These are phyloP conservation scores for Trichonephila clavipes DNA, from an alignment of 1,140 invertebrate genomes.

Conservation along the genomic window DNA sequence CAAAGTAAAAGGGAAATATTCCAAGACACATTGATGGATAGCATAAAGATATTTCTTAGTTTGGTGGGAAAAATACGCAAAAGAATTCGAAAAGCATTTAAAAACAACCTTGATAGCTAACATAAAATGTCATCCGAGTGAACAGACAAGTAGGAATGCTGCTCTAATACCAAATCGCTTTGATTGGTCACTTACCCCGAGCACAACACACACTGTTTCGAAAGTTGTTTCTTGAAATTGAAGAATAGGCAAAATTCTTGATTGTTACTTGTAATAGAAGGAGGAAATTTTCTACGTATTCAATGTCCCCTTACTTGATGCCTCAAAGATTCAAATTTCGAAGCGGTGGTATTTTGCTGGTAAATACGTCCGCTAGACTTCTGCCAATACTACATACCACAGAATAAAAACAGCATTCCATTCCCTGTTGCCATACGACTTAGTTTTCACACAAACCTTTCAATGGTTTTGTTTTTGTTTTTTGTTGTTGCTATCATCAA, in stretches of 20 bases:
- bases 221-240: not conserved
- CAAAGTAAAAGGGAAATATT: not conserved
- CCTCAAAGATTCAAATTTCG: not conserved
- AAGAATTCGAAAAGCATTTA: constrained; percentile 62
- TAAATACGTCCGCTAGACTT: constrained; percentile 56
- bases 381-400: constrained; percentile 74
- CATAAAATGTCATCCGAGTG: constrained; percentile 71
- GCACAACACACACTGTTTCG: constrained; percentile 51
- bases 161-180: constrained; percentile 59
- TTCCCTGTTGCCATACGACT: constrained; percentile 59
- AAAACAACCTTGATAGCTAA: constrained; percentile 70
- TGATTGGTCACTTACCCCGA: constrained; percentile 75
- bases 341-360: constrained; percentile 22
- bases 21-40: not conserved
- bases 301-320: not conserved
- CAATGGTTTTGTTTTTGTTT: constrained; percentile 55
- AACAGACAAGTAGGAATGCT: constrained; percentile 53
- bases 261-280: not conserved
- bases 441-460: constrained; percentile 5
- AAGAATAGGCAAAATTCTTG: constrained; percentile 8
- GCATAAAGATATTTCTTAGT: constrained; percentile 12
- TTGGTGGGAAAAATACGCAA: constrained; percentile 17
- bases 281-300: not conserved
- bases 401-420: constrained; percentile 77
- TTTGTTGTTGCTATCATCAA: not conserved